phyloP scores from a whole-genome alignment of 2,113 vertebrate species.

The Oophaga pumilio region DNA sequence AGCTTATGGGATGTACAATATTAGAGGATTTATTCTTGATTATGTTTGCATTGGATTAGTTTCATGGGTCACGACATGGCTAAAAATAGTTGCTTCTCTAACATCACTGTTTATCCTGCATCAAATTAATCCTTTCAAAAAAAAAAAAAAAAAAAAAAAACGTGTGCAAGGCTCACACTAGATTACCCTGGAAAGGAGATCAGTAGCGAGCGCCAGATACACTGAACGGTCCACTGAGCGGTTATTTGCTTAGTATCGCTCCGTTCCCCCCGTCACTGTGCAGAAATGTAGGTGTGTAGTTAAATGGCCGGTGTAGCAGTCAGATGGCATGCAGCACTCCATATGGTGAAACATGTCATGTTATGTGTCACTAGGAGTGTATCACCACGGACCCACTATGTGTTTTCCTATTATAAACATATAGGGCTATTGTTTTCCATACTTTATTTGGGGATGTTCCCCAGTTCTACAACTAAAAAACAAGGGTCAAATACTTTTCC shows the following conservation, averaged over 20 bases:
- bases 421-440: too few relatives aligned
- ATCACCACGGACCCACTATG: too few relatives aligned
- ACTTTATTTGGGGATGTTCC: too few relatives aligned
- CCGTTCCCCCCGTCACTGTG: background rate
- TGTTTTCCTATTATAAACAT: too few relatives aligned
- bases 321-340: too few relatives aligned
- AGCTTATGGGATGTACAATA: slow-evolving; percentile 15
- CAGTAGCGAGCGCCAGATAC: background rate
- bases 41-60: slow-evolving; percentile 44
- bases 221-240: too few relatives aligned
- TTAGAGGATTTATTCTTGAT: slow-evolving; percentile 33
- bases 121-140: slow-evolving; percentile 17
- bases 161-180: background rate
- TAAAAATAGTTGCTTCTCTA: slow-evolving; percentile 19
- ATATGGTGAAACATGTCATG: too few relatives aligned
- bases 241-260: background rate
- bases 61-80: slow-evolving; percentile 23
- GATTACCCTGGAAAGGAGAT: background rate
- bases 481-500: too few relatives aligned
- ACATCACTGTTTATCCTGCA: slow-evolving; percentile 12
- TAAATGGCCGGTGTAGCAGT: background rate
- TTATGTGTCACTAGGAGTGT: too few relatives aligned
- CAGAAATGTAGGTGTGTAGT: background rate
- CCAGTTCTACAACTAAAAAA: too few relatives aligned
- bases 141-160: background rate